Percentiles rank a stretch among this genome's conserved stretches.
phyloP scores from a whole-genome alignment of 2,888 invertebrate species.

The Oligia fasciuncula region DNA sequence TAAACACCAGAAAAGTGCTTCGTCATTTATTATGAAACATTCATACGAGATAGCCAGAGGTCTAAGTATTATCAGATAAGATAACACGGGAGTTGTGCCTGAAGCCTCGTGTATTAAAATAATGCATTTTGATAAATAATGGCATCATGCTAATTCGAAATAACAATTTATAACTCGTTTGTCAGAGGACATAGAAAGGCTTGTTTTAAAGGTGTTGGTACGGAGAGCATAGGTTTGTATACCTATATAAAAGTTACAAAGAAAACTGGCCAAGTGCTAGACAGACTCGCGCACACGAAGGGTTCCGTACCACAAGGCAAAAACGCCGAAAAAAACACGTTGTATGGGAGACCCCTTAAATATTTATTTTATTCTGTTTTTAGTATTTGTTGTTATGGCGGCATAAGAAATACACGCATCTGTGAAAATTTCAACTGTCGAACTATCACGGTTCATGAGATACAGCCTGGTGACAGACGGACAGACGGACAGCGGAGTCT shows the following conservation, averaged over 20 bases:
- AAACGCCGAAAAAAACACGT: too few species aligned
- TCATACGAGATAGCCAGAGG: constrained; percentile 16
- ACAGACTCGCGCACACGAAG: too few species aligned
- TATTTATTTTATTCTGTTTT: too few species aligned
- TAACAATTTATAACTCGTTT: constrained; percentile 6
- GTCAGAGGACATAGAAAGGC: background rate
- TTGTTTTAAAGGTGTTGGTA: background rate
- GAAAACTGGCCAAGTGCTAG: too few species aligned
- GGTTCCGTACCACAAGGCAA: too few species aligned
- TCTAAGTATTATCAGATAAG: constrained; percentile 14
- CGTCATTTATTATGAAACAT: constrained; percentile 18
- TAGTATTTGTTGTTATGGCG: too few species aligned
- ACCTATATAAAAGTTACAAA: background rate
- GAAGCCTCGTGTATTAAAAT: constrained; percentile 15
- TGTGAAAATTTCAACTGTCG: too few species aligned
- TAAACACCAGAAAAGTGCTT: constrained; percentile 14
- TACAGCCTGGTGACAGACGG: too few species aligned
- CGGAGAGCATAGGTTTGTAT: background rate
- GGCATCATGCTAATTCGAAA: background rate
- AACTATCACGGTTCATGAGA: too few species aligned
- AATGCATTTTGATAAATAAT: constrained; percentile 27
- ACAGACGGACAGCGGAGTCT: too few species aligned
- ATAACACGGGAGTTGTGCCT: constrained; percentile 10
- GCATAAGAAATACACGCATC: too few species aligned
- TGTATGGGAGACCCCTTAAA: too few species aligned